Conservation (phyloP, 2,888 invertebrate species). For the Himalopsyche tibetana region DNA sequence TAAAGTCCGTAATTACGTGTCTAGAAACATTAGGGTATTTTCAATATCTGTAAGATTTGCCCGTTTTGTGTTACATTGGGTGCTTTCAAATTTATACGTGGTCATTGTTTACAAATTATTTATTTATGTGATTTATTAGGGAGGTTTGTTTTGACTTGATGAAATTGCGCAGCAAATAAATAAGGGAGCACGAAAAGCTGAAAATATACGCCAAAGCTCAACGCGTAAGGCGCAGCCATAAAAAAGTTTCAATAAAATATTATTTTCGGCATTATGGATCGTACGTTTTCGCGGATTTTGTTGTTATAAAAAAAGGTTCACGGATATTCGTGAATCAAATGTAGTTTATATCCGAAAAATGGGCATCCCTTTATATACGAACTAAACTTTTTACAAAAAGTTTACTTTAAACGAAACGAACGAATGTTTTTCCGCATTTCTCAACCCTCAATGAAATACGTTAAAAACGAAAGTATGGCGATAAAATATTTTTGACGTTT, state of each 20-base stretch:
- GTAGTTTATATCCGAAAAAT: too few relatives aligned
- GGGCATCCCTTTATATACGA: too few relatives aligned
- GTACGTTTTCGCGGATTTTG: too few relatives aligned
- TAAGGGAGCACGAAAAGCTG: slow-evolving; percentile 3
- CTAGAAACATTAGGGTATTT: background rate
- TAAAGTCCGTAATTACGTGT: too few relatives aligned
- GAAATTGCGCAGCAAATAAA: slow-evolving; percentile 11
- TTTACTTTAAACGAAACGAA: too few relatives aligned
- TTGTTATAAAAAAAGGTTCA: too few relatives aligned
- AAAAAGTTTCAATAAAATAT: slow-evolving; percentile 31
- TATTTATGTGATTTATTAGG: slow-evolving; percentile 15
- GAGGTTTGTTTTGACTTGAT: slow-evolving; percentile 36
- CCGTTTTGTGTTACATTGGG: background rate
- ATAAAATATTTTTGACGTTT: too few relatives aligned
- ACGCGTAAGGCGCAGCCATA: background rate
- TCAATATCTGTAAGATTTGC: background rate
- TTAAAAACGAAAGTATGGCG: too few relatives aligned
- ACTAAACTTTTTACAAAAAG: too few relatives aligned
- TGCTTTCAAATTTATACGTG: slow-evolving; percentile 5
- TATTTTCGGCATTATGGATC: background rate
- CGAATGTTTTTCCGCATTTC: too few relatives aligned
- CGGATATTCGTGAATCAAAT: too few relatives aligned
- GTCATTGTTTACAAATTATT: background rate
- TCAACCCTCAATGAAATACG: too few relatives aligned
- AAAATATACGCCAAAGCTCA: slow-evolving; percentile 1